A percentile compares a stretch with the other conserved stretches of the same genome.
Evolutionary conservation across 2,113 vertebrate genomes (phyloP).

Genomic region (Drymodes brunneopygia): DNA sequence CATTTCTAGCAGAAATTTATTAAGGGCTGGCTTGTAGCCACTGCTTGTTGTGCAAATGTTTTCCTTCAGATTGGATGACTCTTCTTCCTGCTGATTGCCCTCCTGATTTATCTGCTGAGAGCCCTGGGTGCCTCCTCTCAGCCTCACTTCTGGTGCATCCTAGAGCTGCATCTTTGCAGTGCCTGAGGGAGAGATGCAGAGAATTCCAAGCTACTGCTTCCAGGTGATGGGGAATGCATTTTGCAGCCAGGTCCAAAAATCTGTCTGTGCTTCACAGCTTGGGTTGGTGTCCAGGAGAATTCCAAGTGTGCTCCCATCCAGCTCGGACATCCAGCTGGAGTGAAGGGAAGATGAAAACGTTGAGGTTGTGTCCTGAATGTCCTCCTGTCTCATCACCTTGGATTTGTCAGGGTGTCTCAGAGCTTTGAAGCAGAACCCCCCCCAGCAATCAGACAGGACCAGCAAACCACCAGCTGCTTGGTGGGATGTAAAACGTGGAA

Average conservation of each 20-base stretch:
- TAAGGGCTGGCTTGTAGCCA: conserved; percentile 17
- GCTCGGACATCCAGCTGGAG: background rate
- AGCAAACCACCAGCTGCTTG: background rate
- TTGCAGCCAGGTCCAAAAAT: background rate
- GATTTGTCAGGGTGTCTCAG: background rate
- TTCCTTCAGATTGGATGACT: background rate
- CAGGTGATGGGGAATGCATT: background rate
- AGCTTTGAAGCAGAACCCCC: background rate
- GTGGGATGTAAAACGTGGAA: background rate
- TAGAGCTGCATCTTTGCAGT: background rate
- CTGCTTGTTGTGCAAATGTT: conserved; percentile 23
- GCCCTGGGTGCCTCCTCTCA: background rate
- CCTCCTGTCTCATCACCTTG: background rate
- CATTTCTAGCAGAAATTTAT: conserved; percentile 42
- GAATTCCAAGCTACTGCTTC: background rate
- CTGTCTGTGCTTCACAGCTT: background rate
- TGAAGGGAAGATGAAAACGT: background rate
- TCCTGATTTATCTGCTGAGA: background rate
- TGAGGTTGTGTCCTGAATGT: background rate
- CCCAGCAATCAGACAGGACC: background rate
- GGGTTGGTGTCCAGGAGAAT: background rate
- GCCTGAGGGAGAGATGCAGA: background rate
- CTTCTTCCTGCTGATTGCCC: background rate
- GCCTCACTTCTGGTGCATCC: background rate
- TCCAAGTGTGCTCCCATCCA: background rate